phyloP scores from a whole-genome alignment of 1,140 invertebrate species.

The Maconellicoccus hirsutus region DNA sequence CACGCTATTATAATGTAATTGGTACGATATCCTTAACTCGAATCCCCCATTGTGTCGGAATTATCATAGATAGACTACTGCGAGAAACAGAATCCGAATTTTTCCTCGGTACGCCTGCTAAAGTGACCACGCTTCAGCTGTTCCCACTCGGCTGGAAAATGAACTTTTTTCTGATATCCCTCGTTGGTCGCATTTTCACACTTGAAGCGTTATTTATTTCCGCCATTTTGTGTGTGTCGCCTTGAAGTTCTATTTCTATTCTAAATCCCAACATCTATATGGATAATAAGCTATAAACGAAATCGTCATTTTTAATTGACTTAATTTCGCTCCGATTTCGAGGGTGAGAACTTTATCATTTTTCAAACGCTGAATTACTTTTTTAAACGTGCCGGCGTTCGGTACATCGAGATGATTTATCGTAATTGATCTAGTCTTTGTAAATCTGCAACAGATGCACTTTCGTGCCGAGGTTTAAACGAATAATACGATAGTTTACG shows the following conservation, averaged over 20 bases:
- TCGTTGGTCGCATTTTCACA: slow-evolving; percentile 22
- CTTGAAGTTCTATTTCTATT: background rate
- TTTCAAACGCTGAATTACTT: background rate
- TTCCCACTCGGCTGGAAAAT: slow-evolving; percentile 21
- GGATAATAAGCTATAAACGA: background rate
- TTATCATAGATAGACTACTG: slow-evolving; percentile 14
- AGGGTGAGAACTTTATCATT: background rate
- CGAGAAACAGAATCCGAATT: slow-evolving; percentile 17
- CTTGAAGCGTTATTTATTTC: slow-evolving; percentile 20
- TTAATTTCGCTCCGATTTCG: background rate
- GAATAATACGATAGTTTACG: too few relatives aligned
- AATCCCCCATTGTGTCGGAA: slow-evolving; percentile 17
- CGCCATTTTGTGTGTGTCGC: slow-evolving; percentile 19
- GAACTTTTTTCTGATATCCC: slow-evolving; percentile 22
- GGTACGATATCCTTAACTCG: slow-evolving; percentile 14
- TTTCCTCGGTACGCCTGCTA: slow-evolving; percentile 19
- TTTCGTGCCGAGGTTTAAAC: too few relatives aligned
- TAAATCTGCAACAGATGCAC: too few relatives aligned
- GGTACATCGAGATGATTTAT: too few relatives aligned
- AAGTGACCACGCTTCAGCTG: slow-evolving; percentile 19
- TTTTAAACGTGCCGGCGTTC: too few relatives aligned
- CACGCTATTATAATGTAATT: slow-evolving; percentile 22
- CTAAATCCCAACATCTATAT: slow-evolving; percentile 4
- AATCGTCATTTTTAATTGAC: background rate
- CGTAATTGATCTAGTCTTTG: too few relatives aligned